Percentiles rank a stretch among this genome's conserved stretches.
Evolutionary conservation across 2,113 vertebrate genomes (phyloP).

Genomic region (Promerops cafer): DNA sequence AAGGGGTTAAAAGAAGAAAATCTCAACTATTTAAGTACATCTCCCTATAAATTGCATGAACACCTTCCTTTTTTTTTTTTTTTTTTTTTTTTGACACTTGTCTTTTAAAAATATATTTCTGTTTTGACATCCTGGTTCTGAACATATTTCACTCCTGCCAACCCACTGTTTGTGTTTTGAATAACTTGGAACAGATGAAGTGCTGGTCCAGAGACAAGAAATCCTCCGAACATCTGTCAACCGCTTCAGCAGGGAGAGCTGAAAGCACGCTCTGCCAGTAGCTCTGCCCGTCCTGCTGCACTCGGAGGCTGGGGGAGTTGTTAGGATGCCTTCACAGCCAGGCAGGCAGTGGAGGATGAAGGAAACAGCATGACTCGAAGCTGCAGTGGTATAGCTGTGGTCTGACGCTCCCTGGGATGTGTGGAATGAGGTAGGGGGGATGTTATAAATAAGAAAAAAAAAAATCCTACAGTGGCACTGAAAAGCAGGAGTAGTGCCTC

Average conservation of each 20-base stretch:
- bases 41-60: not conserved
- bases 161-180: conserved; percentile 36
- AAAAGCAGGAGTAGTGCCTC: not conserved
- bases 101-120: conserved; percentile 52
- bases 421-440: not conserved
- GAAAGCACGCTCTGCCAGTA: not conserved
- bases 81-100: not conserved
- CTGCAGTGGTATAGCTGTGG: not conserved
- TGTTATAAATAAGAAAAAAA: not conserved
- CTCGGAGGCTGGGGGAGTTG: not conserved
- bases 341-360: not conserved
- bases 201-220: conserved; percentile 17
- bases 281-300: not conserved
- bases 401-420: not conserved
- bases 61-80: not conserved
- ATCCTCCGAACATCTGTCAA: conserved; percentile 31
- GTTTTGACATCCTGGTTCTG: conserved; percentile 37
- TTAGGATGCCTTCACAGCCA: not conserved
- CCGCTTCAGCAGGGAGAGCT: not conserved
- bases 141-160: conserved; percentile 43
- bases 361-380: not conserved
- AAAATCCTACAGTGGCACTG: not conserved
- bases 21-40: not conserved
- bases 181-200: conserved; percentile 32
- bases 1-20: conserved; percentile 14